Conservation (phyloP, 2,888 invertebrate species). For the Lasioglossum lativentre region DNA sequence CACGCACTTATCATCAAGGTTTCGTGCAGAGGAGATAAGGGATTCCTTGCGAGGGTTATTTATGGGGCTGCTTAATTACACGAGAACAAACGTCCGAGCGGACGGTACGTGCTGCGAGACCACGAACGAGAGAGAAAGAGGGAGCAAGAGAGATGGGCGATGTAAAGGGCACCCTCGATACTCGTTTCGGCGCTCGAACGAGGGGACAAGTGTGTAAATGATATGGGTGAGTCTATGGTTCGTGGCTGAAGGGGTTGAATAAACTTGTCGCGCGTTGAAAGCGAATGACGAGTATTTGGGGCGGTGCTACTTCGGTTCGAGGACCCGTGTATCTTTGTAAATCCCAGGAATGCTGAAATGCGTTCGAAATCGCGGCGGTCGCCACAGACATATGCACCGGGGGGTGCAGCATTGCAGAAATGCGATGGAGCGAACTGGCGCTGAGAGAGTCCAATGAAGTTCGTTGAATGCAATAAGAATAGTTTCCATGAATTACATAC, state of each 20-base stretch:
- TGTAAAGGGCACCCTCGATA: constrained; percentile 1
- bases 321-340: neutral
- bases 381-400: neutral
- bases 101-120: constrained; percentile 8
- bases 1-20: constrained; percentile 44
- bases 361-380: neutral
- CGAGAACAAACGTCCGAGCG: constrained; percentile 23
- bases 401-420: neutral
- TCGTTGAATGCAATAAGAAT: neutral
- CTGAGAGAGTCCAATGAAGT: neutral
- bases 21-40: constrained; percentile 42
- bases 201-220: neutral
- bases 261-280: neutral
- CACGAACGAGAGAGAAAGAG: neutral
- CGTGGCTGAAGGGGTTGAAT: neutral
- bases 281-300: neutral
- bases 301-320: neutral
- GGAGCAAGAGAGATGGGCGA: neutral
- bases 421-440: neutral
- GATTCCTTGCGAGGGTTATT: constrained; percentile 34
- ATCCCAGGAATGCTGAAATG: neutral
- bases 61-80: constrained; percentile 53
- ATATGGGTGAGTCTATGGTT: neutral
- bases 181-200: neutral
- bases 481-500: neutral